phyloP scores from a whole-genome alignment of 2,888 invertebrate genomes.

The Suillia variegata region DNA sequence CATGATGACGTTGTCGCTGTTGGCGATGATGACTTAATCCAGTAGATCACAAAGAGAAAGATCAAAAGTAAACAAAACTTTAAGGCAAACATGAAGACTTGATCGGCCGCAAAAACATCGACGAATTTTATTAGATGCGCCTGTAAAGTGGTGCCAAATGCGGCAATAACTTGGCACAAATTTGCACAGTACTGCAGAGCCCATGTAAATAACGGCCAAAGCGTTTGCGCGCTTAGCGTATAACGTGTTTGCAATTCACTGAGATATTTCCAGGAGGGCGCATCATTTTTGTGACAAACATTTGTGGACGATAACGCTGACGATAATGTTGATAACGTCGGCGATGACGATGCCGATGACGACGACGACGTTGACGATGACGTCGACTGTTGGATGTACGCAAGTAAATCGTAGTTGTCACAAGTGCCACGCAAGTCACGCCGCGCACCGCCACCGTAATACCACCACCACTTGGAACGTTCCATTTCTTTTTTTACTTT shows the following conservation, averaged over 20 bases:
- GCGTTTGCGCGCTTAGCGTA: constrained; percentile 10
- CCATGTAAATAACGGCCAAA: constrained; percentile 19
- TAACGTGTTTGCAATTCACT: constrained; percentile 21
- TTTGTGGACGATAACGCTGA: too few species aligned
- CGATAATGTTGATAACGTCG: too few species aligned
- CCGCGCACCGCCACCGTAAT: too few species aligned
- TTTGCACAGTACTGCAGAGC: constrained; percentile 26
- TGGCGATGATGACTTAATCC: constrained; percentile 11
- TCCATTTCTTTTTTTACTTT: background rate
- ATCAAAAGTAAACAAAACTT: constrained; percentile 42
- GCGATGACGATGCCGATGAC: too few species aligned
- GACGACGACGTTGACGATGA: background rate
- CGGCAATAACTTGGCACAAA: constrained; percentile 24
- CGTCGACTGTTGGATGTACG: background rate
- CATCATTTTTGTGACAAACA: background rate
- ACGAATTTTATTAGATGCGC: constrained; percentile 12
- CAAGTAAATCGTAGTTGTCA: background rate
- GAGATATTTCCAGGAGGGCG: constrained; percentile 26
- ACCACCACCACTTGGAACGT: background rate
- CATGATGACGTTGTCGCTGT: background rate
- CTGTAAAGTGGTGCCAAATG: constrained; percentile 20
- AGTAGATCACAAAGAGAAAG: constrained; percentile 48
- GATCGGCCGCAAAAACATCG: constrained; percentile 34
- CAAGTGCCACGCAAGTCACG: background rate
- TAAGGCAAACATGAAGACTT: constrained; percentile 45